Percentiles rank a stretch among this genome's conserved stretches.
These are phyloP conservation scores for Climacteris rufus DNA, from an alignment of 2,113 vertebrate species.

Conservation along the genomic window DNA sequence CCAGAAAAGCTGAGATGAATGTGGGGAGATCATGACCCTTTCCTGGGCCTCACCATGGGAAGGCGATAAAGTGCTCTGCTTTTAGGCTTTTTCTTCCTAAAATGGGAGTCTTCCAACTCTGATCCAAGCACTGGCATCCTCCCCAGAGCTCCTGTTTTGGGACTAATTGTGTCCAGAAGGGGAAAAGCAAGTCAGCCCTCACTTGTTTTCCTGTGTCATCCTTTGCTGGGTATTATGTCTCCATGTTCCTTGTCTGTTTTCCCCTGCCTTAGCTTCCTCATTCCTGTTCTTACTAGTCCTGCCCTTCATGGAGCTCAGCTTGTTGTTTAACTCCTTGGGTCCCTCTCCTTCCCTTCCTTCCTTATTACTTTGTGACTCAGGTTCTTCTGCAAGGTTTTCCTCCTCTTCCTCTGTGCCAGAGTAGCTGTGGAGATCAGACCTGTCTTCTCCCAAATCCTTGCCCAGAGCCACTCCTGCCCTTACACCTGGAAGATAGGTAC, in stretches of 20 bases:
- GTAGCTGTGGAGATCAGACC: not conserved
- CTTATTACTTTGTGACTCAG: not conserved
- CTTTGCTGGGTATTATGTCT: not conserved
- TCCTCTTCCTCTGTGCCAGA: not conserved
- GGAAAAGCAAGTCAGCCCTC: not conserved
- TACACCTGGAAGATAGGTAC: not conserved
- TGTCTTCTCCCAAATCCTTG: not conserved
- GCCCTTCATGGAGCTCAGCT: not conserved
- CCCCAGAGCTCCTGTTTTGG: slow-evolving; percentile 22
- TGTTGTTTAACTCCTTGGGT: not conserved
- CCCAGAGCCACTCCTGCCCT: not conserved
- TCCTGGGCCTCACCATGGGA: slow-evolving; percentile 4
- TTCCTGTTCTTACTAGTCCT: not conserved
- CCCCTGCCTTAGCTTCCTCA: not conserved
- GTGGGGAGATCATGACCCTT: not conserved
- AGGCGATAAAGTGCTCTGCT: not conserved
- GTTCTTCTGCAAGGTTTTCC: not conserved
- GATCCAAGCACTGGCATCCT: slow-evolving; percentile 8
- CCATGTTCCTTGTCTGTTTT: not conserved
- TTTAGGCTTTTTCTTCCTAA: slow-evolving; percentile 52
- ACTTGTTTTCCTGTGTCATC: not conserved
- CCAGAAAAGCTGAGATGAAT: not conserved
- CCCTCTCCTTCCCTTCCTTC: not conserved
- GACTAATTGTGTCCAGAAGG: not conserved
- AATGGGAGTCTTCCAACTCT: slow-evolving; percentile 39